Percentiles rank a stretch among this genome's conserved stretches.
Conservation (phyloP, 64 coral and sea anemone genomes). For the Porites australiensis region DNA sequence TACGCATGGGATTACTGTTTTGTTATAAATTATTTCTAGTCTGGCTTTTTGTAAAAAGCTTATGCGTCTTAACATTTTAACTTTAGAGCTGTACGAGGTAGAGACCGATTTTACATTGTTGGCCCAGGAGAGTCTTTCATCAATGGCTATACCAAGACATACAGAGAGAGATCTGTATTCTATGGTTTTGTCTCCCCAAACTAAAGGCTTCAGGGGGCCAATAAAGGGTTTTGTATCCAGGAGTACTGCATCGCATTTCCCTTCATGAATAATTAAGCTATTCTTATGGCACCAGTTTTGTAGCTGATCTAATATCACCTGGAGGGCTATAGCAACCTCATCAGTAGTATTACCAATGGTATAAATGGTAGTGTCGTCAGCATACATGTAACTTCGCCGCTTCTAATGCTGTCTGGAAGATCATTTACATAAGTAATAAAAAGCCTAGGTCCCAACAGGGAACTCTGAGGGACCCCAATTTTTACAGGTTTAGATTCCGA, state of each 20-base stretch:
- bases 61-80: conserved; percentile 46
- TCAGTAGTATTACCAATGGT: too few relatives aligned
- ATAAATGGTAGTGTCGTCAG: too few relatives aligned
- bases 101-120: conserved; percentile 4
- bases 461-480: conserved; percentile 4
- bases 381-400: conserved; percentile 16
- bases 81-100: conserved; percentile 2
- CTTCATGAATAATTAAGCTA: conserved; percentile 9
- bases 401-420: not conserved
- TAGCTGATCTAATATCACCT: too few relatives aligned
- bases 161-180: not conserved
- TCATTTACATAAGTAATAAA: conserved; percentile 22
- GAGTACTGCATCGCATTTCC: conserved; percentile 9
- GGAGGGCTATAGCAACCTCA: too few relatives aligned
- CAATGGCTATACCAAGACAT: conserved; percentile 9
- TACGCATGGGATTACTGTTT: conserved; percentile 18
- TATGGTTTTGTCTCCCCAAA: conserved; percentile 2
- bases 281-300: not conserved
- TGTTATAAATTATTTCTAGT: not conserved
- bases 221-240: not conserved
- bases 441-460: not conserved
- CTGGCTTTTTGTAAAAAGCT: not conserved
- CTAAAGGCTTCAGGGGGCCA: not conserved
- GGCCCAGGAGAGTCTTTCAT: conserved; percentile 44
- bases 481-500: not conserved